Evolutionary conservation across 2,888 invertebrate species (phyloP).

Genomic region (Drosophila anomalata): DNA sequence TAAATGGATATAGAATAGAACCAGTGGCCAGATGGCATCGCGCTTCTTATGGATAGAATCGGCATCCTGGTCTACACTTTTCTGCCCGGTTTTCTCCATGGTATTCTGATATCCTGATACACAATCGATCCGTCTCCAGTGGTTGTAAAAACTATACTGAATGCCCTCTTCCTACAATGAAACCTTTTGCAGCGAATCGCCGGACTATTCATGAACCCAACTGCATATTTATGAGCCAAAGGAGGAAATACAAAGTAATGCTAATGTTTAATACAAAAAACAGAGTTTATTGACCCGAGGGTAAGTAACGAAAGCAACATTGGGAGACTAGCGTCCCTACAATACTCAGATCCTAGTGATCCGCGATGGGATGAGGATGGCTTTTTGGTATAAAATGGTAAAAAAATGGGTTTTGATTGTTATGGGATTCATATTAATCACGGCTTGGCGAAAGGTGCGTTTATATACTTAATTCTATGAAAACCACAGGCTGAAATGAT

Average conservation of each 20-base stretch:
- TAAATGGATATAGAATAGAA: slow-evolving; percentile 90
- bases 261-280: slow-evolving; percentile 34
- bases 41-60: slow-evolving; percentile 81
- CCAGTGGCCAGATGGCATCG: slow-evolving; percentile 89
- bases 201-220: slow-evolving; percentile 3
- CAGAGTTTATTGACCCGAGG: slow-evolving; percentile 56
- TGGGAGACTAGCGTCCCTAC: slow-evolving; percentile 23
- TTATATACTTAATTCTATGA: slow-evolving; percentile 36
- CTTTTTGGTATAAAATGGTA: neutral
- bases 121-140: neutral
- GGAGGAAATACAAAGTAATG: slow-evolving; percentile 2
- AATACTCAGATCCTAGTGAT: slow-evolving; percentile 29
- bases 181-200: slow-evolving; percentile 6
- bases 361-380: slow-evolving; percentile 12
- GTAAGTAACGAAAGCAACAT: slow-evolving; percentile 54
- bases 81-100: slow-evolving; percentile 9
- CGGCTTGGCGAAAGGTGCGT: slow-evolving; percentile 23
- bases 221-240: slow-evolving; percentile 52
- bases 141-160: slow-evolving; percentile 48
- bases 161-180: neutral
- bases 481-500: slow-evolving; percentile 49
- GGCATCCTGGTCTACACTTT: slow-evolving; percentile 7
- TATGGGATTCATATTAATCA: slow-evolving; percentile 2
- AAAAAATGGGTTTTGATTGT: neutral
- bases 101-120: neutral